Evolutionary conservation across 2,888 invertebrate species (phyloP).

Genomic region (Parnassius apollo): DNA sequence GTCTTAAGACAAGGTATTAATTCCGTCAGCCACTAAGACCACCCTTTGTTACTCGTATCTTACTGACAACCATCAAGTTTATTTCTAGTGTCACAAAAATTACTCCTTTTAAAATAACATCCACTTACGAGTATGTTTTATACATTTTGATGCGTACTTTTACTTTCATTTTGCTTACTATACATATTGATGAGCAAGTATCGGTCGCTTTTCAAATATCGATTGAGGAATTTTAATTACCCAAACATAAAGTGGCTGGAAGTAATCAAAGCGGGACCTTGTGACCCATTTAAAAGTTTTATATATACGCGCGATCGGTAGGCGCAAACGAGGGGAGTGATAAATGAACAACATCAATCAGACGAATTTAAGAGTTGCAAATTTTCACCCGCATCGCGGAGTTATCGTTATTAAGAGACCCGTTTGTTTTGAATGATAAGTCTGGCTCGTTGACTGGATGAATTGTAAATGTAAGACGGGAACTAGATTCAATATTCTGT

Average conservation of each 20-base stretch:
- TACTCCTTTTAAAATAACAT: too few relatives aligned
- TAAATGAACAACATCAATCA: conserved; percentile 79
- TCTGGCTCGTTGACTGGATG: neutral
- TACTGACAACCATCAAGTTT: too few relatives aligned
- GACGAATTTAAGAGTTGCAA: conserved; percentile 76
- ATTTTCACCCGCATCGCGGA: conserved; percentile 63
- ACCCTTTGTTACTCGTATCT: too few relatives aligned
- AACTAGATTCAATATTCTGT: too few relatives aligned
- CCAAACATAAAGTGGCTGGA: conserved; percentile 54
- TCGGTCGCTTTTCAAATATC: conserved; percentile 41
- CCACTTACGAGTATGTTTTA: too few relatives aligned
- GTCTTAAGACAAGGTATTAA: too few relatives aligned
- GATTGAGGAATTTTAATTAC: conserved; percentile 73
- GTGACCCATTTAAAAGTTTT: conserved; percentile 79
- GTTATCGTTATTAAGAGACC: conserved; percentile 55
- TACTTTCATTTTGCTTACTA: too few relatives aligned
- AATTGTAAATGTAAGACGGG: neutral
- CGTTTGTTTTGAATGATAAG: conserved; percentile 53
- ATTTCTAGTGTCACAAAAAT: too few relatives aligned
- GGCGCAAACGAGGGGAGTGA: conserved; percentile 72
- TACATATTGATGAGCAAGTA: neutral
- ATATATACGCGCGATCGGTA: conserved; percentile 48
- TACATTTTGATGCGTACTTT: too few relatives aligned
- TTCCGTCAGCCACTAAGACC: too few relatives aligned
- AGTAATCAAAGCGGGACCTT: conserved; percentile 70